A percentile compares a stretch with the other conserved stretches of the same genome.
Conservation (phyloP, 1,140 invertebrate genomes). For the Drepana arcuata region DNA sequence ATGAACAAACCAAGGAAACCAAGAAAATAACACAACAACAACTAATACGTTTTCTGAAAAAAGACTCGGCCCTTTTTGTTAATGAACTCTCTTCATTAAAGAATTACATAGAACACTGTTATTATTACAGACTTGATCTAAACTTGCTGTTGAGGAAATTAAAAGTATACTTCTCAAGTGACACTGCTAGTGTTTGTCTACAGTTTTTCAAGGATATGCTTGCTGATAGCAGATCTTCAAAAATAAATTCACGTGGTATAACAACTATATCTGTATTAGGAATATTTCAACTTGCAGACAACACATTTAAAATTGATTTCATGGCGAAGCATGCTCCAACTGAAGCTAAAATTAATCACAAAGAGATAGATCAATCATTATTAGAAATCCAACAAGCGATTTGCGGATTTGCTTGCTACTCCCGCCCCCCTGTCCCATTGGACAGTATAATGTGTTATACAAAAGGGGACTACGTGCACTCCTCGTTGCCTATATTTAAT, state of each 20-base stretch:
- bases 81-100: constrained; percentile 15
- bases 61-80: constrained; percentile 21
- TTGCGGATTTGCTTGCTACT: constrained; percentile 30
- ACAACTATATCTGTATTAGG: constrained; percentile 16
- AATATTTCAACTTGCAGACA: constrained; percentile 34
- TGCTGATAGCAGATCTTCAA: not conserved
- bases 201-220: constrained; percentile 19
- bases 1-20: no score
- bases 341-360: constrained; percentile 29
- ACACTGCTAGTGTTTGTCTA: constrained; percentile 25
- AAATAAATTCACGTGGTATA: constrained; percentile 2
- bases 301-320: constrained; percentile 25
- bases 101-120: no score
- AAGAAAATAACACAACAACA: no score
- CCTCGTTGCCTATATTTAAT: constrained; percentile 36
- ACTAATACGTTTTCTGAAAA: constrained; percentile 32
- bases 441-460: constrained; percentile 24
- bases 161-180: constrained; percentile 39
- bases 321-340: constrained; percentile 33
- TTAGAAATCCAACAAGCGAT: constrained; percentile 33
- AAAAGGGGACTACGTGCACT: constrained; percentile 42
- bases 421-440: constrained; percentile 37
- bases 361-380: constrained; percentile 17
- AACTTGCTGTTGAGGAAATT: constrained; percentile 29
- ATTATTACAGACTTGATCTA: no score